Percentiles rank a stretch among this genome's conserved stretches.
phyloP scores from a whole-genome alignment of 2,797 vertebrate genomes.

The Scleropages formosus region DNA sequence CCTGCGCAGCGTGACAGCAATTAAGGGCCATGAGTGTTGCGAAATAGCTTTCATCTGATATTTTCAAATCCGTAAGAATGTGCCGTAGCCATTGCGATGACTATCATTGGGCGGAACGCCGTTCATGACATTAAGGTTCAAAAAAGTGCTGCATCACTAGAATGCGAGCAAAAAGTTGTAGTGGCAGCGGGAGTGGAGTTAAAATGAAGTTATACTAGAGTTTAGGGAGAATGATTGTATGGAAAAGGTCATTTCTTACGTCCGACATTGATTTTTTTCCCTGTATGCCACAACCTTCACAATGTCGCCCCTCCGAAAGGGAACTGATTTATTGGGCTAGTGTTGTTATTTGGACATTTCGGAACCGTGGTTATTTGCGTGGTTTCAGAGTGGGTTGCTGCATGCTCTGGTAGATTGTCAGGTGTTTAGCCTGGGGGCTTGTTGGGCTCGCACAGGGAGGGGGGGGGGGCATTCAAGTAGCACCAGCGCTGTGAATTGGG shows the following conservation, averaged over 20 bases:
- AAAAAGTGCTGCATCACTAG: too few species aligned
- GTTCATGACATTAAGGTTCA: not conserved
- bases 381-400: slow-evolving; percentile 49
- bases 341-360: slow-evolving; percentile 52
- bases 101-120: too few species aligned
- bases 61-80: not conserved
- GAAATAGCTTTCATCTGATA: not conserved
- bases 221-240: not conserved
- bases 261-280: slow-evolving; percentile 51
- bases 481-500: not conserved
- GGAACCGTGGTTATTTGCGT: slow-evolving; percentile 51
- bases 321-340: slow-evolving; percentile 51
- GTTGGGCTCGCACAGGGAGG: slow-evolving; percentile 56
- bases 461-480: slow-evolving; percentile 50
- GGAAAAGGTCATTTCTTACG: slow-evolving; percentile 24
- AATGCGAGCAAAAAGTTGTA: not conserved
- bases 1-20: slow-evolving; percentile 20
- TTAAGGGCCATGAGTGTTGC: not conserved
- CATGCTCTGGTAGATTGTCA: too few species aligned
- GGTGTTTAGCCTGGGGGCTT: slow-evolving; percentile 47
- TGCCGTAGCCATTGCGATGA: not conserved
- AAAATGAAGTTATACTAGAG: not conserved
- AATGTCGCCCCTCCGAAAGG: slow-evolving; percentile 3
- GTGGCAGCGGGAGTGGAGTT: not conserved
- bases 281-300: not conserved